phyloP scores from a whole-genome alignment of 2,113 vertebrate genomes.

The Puffinus mauretanicus region DNA sequence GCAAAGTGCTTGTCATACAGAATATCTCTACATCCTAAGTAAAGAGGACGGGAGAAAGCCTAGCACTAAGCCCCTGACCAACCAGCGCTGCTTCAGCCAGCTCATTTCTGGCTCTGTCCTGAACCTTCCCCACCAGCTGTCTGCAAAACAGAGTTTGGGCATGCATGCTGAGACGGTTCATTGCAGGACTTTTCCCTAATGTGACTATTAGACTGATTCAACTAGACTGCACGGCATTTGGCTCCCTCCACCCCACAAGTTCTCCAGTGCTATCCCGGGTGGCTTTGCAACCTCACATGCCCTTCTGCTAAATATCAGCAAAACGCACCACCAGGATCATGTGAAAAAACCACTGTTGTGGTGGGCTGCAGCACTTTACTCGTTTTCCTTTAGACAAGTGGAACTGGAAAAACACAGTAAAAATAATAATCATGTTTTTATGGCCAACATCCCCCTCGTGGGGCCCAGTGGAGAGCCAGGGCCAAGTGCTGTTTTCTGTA shows the following conservation, averaged over 20 bases:
- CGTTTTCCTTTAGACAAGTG: background rate
- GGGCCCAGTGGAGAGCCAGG: background rate
- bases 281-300: background rate
- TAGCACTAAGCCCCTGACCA: background rate
- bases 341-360: background rate
- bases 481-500: background rate
- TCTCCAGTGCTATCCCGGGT: background rate
- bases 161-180: background rate
- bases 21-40: background rate
- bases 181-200: background rate
- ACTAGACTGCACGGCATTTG: fast-evolving
- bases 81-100: background rate
- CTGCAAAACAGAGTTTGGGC: background rate
- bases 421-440: background rate
- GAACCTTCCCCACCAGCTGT: background rate
- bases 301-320: background rate
- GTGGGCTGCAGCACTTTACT: background rate
- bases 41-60: background rate
- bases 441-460: background rate
- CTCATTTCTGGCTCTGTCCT: background rate
- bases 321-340: background rate
- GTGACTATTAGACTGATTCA: background rate
- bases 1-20: background rate
- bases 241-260: background rate
- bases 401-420: background rate